Evolutionary conservation across 1,140 invertebrate species (phyloP).

Genomic region (Chelonus insularis): DNA sequence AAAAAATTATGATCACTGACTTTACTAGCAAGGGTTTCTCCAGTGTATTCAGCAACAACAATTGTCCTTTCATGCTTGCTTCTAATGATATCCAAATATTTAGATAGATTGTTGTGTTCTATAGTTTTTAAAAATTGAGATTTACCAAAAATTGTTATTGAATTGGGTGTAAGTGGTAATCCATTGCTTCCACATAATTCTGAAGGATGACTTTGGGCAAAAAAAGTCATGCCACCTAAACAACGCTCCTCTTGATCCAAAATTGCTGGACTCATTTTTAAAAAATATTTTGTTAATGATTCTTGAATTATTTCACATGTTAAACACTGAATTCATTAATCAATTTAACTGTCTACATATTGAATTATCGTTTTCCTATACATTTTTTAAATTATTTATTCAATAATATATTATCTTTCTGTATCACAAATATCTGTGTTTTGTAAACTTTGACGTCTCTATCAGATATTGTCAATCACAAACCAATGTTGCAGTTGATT

Average conservation of each 20-base stretch:
- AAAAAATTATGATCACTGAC: constrained; percentile 50
- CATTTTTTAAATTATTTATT: too few relatives aligned
- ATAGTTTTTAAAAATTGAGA: constrained; percentile 83
- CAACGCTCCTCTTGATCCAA: constrained; percentile 57
- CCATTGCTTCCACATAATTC: constrained; percentile 96
- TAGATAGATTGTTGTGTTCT: constrained; percentile 79
- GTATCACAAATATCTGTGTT: too few relatives aligned
- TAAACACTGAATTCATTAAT: too few relatives aligned
- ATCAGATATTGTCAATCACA: too few relatives aligned
- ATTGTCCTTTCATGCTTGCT: constrained; percentile 94
- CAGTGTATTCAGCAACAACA: constrained; percentile 84
- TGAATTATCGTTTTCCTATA: too few relatives aligned
- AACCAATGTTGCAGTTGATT: too few relatives aligned
- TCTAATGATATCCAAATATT: constrained; percentile 88
- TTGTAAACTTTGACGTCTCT: too few relatives aligned
- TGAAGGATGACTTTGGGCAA: constrained; percentile 84
- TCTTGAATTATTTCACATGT: too few relatives aligned
- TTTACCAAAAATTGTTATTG: constrained; percentile 88
- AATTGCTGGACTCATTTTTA: constrained; percentile 53
- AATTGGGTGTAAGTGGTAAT: constrained; percentile 92
- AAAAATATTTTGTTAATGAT: constrained; percentile 1
- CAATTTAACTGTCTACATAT: too few relatives aligned
- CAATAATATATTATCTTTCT: too few relatives aligned
- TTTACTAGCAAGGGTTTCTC: constrained; percentile 63
- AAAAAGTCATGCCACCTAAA: constrained; percentile 87